phyloP scores from a whole-genome alignment of 2,113 vertebrate genomes.

The Motacilla tschutschensis region DNA sequence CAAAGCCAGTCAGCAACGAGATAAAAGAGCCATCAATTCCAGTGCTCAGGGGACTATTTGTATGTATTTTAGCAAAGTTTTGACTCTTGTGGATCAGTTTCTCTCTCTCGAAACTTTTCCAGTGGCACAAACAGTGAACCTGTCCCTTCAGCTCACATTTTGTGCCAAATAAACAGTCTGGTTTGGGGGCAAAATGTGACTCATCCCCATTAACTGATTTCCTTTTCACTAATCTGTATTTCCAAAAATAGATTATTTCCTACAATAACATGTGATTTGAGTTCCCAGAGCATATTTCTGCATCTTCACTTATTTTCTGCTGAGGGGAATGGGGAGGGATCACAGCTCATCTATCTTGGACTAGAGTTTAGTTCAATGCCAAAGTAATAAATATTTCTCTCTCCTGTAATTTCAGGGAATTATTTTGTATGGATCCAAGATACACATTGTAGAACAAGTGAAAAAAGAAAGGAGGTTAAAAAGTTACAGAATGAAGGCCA shows the following conservation, averaged over 20 bases:
- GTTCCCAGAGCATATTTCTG: not conserved
- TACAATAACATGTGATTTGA: not conserved
- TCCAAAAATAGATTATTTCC: not conserved
- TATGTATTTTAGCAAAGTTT: not conserved
- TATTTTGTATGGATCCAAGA: not conserved
- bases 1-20: not conserved
- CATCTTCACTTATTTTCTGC: not conserved
- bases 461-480: not conserved
- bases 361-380: rapidly evolving
- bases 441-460: not conserved
- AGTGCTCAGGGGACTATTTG: not conserved
- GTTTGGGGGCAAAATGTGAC: not conserved
- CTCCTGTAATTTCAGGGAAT: not conserved
- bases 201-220: not conserved
- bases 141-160: not conserved
- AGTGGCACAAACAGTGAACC: not conserved
- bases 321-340: not conserved
- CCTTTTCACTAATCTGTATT: not conserved
- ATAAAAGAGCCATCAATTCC: not conserved
- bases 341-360: not conserved
- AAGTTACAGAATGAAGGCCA: not conserved
- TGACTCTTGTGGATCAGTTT: not conserved
- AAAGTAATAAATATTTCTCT: not conserved
- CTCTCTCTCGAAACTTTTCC: not conserved
- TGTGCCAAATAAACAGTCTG: not conserved